These are phyloP conservation scores for Vulpes vulpes DNA, from an alignment of 2,113 vertebrate species.

Conservation along the genomic window DNA sequence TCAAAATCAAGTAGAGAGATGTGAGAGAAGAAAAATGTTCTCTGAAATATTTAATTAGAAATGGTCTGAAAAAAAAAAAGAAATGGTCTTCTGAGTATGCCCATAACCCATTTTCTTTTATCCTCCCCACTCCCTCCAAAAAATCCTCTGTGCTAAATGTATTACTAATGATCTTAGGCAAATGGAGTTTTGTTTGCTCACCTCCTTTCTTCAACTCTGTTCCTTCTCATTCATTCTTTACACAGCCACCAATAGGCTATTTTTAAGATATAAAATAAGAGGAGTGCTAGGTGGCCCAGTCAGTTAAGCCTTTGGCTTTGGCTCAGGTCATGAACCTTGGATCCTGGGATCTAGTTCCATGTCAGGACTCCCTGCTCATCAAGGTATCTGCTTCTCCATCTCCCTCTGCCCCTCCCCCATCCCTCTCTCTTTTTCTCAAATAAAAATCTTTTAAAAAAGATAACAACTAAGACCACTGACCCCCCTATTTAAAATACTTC, in stretches of 20 bases:
- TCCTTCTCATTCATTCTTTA: not conserved
- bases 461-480: not conserved
- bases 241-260: not conserved
- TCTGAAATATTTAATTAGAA: not conserved
- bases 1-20: not conserved
- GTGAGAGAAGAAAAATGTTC: not conserved
- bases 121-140: not conserved
- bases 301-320: too few relatives aligned
- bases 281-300: not conserved
- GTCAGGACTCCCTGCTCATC: too few relatives aligned
- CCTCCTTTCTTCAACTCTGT: not conserved
- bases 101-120: not conserved
- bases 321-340: too few relatives aligned
- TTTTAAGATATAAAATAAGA: slow-evolving; percentile 10
- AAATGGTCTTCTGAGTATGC: not conserved
- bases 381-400: too few relatives aligned
- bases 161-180: not conserved
- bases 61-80: not conserved
- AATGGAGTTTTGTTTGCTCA: not conserved
- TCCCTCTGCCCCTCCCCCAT: too few relatives aligned
- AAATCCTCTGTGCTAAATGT: not conserved
- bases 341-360: too few relatives aligned
- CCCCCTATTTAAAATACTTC: not conserved
- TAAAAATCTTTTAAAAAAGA: not conserved
- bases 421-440: too few relatives aligned